Evolutionary conservation across 2,797 vertebrate genomes (phyloP).

Genomic region (Garrulus glandarius): DNA sequence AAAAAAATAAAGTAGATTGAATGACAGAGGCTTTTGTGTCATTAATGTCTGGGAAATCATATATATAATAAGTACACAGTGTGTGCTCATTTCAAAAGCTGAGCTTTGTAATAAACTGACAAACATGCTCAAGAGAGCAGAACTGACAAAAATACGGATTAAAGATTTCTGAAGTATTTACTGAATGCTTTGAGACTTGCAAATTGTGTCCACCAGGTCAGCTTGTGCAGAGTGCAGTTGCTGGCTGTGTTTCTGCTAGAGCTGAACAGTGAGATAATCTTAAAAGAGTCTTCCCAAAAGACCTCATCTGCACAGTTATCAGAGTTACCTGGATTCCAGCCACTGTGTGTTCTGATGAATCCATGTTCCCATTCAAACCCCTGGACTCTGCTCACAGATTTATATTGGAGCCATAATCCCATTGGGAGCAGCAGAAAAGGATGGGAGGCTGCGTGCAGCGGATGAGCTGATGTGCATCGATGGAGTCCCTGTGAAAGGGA

Average conservation of each 20-base stretch:
- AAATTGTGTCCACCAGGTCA: not conserved
- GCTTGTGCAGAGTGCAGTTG: fast-evolving
- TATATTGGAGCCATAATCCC: conserved; percentile 98
- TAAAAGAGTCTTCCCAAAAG: not conserved
- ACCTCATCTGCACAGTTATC: not conserved
- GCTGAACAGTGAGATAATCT: not conserved
- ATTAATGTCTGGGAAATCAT: not conserved
- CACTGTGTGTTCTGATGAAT: not conserved
- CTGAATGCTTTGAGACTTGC: not conserved
- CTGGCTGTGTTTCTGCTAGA: not conserved
- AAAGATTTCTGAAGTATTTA: not conserved
- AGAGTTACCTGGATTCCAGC: not conserved
- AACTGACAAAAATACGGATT: not conserved
- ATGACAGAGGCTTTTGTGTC: not conserved
- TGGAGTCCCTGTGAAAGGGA: conserved; percentile 90
- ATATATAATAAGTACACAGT: not conserved
- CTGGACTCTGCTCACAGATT: conserved; percentile 77
- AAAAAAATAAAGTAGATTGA: not conserved
- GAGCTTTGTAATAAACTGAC: not conserved
- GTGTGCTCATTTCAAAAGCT: not conserved
- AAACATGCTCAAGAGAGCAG: not conserved
- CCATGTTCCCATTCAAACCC: not conserved
- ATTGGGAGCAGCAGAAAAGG: conserved; percentile 91
- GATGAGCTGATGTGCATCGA: conserved; percentile 97
- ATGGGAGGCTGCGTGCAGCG: conserved; percentile 91